Evolutionary conservation across 2,797 vertebrate genomes (phyloP).

Genomic region (Poeciliopsis turneri): DNA sequence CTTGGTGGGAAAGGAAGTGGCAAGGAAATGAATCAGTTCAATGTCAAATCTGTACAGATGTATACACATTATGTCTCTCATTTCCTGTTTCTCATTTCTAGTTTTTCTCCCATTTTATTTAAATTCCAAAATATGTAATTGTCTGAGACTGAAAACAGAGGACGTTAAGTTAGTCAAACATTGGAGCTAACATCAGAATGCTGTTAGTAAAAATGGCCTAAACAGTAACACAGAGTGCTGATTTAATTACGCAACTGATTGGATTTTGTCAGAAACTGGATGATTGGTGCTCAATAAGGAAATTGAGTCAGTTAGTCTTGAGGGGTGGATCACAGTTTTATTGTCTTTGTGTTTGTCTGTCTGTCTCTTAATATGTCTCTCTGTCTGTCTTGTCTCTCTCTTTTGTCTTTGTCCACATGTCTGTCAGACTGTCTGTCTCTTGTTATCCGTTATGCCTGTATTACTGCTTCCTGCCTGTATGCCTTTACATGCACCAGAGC

Average conservation of each 20-base stretch:
- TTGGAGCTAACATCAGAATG: neutral
- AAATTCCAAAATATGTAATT: neutral
- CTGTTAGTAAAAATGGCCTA: neutral
- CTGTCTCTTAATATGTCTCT: slow-evolving; percentile 62
- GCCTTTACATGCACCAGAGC: slow-evolving; percentile 13
- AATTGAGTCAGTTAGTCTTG: neutral
- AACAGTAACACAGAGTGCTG: neutral
- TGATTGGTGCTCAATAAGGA: neutral
- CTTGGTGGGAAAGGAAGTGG: neutral
- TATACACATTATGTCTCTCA: neutral
- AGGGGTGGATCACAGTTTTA: slow-evolving; percentile 8
- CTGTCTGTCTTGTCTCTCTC: slow-evolving; percentile 67
- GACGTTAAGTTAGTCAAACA: neutral
- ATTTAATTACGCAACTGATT: neutral
- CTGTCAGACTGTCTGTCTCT: slow-evolving; percentile 44
- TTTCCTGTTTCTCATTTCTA: neutral
- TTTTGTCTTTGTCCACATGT: slow-evolving; percentile 55
- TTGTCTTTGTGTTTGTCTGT: slow-evolving; percentile 42
- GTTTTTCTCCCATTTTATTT: neutral
- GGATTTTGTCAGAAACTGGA: neutral
- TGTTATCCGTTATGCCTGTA: slow-evolving; percentile 23
- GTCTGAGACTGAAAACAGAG: neutral
- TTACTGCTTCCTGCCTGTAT: slow-evolving; percentile 29
- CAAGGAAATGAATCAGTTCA: neutral
- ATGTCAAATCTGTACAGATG: neutral